Evolutionary conservation across 2,888 invertebrate species (phyloP).

Genomic region (Belgica antarctica): DNA sequence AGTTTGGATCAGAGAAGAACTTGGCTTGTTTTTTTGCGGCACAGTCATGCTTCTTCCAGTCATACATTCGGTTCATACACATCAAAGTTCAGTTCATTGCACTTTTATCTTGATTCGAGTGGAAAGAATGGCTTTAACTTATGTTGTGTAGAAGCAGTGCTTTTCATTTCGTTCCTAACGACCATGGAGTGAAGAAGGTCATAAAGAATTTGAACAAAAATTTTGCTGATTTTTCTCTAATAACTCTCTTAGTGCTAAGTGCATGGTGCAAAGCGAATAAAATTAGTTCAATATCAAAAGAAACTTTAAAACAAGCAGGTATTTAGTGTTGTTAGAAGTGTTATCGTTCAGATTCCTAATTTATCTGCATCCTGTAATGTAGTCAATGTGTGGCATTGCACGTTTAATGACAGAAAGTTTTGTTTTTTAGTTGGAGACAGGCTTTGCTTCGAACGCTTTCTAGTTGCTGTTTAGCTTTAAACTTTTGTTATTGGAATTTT

Average conservation of each 20-base stretch:
- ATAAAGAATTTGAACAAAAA: conserved; percentile 1
- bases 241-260: conserved; percentile 4
- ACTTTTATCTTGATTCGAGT: conserved; percentile 30
- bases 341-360: conserved; percentile 7
- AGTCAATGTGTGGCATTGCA: neutral
- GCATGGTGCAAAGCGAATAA: neutral
- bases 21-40: too few relatives aligned
- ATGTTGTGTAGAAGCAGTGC: neutral
- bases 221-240: neutral
- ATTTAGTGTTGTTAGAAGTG: conserved; percentile 31
- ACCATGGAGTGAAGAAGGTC: conserved; percentile 17
- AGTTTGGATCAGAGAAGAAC: too few relatives aligned
- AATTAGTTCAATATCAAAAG: neutral
- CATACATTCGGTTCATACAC: too few relatives aligned
- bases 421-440: neutral
- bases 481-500: neutral
- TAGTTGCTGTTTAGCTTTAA: neutral
- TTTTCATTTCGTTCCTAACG: neutral
- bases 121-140: conserved; percentile 3
- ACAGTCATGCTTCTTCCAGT: too few relatives aligned
- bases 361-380: conserved; percentile 1
- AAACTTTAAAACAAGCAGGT: conserved; percentile 18
- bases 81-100: conserved; percentile 35
- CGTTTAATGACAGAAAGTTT: neutral
- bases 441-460: conserved; percentile 5